Evolutionary conservation across 92 coral and sea anemone species (phyloP), one percentile per base, ranked within the genome.

Genomic region (Chrysogorgia sp.): DNA sequence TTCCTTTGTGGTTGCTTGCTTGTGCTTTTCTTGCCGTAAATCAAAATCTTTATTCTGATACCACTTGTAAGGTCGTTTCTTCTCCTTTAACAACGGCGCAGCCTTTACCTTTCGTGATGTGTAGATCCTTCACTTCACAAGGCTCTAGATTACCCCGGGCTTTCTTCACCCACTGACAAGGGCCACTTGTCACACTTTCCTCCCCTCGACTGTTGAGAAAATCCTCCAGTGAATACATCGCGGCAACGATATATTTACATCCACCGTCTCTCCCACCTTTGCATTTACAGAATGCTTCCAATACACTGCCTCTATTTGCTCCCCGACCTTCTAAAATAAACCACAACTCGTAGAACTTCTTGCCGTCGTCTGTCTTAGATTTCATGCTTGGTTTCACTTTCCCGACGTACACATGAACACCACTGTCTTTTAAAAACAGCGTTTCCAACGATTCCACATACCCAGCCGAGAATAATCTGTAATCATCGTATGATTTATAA

Each of bases 401-500:
- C 48, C 76, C 90, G 60, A 86, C 87, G 19, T 82, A 76, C 20
- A 89, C 88, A 66, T 86, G 86, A 43, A 89, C 72, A 45, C 88
- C 93, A 43, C 63, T 74, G 25, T 79, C 63, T 50, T 86, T 79
- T 43, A 89, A 83, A 34, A 35, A 57, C 68, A 82, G 63, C 22
- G 90, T 89, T 29, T 71, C 33, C 56, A 85, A 82, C 45, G 90
- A 82, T 58, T 89, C 85, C 34, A 87, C 87, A 71, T 77, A 83
- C 33, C 87, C 87, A 71, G 82, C 87, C 24, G 67, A 67, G 82
- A 78, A 87, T 43, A 87, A 67, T 59, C 89, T 41, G 29, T 67
- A 67, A 30, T 67, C 74, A 8, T 67, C 57, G 74, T 35, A 67
- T 0, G 74, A 40, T 40, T 67, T 67, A 30, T 25, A 67, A 15